Conservation (phyloP, 23 tunicate species). For the Aplidium turbinatum region DNA sequence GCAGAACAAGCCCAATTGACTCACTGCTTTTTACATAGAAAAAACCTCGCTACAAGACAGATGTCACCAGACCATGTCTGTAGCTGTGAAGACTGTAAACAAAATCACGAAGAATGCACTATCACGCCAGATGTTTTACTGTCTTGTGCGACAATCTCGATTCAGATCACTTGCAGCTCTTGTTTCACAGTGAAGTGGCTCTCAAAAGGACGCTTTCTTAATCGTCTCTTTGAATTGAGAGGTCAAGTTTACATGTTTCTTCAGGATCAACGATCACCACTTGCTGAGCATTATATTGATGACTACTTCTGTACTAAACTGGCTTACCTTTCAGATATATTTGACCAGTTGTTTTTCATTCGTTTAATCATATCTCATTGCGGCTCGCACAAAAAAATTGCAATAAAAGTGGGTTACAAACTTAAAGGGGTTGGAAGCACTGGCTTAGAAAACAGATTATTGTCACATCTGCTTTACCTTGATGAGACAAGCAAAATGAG, state of each 20-base stretch:
- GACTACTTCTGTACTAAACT: conserved; percentile 56
- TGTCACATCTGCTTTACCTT: too few species aligned
- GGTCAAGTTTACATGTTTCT: conserved; percentile 54
- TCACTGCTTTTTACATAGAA: conserved; percentile 42
- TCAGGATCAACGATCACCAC: conserved; percentile 42
- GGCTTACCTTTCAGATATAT: conserved; percentile 49
- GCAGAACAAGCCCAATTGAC: conserved; percentile 39
- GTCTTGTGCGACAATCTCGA: conserved; percentile 48
- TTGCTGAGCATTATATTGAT: conserved; percentile 48
- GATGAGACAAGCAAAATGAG: too few species aligned
- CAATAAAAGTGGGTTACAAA: too few species aligned
- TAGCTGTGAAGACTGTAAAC: conserved; percentile 59
- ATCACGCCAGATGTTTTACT: conserved; percentile 48
- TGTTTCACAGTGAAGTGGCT: conserved; percentile 63
- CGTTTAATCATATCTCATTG: too few species aligned
- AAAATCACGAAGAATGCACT: conserved; percentile 60
- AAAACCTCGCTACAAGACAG: conserved; percentile 46
- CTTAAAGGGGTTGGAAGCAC: too few species aligned
- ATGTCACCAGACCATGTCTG: conserved; percentile 44
- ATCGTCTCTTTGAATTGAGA: conserved; percentile 63
- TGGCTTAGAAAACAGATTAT: too few species aligned
- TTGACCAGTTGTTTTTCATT: conserved; percentile 48
- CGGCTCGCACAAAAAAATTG: too few species aligned
- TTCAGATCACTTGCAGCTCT: conserved; percentile 52
- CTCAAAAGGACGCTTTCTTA: conserved; percentile 51